phyloP scores from a whole-genome alignment of 2,113 vertebrate genomes.

The Tyto alba region DNA sequence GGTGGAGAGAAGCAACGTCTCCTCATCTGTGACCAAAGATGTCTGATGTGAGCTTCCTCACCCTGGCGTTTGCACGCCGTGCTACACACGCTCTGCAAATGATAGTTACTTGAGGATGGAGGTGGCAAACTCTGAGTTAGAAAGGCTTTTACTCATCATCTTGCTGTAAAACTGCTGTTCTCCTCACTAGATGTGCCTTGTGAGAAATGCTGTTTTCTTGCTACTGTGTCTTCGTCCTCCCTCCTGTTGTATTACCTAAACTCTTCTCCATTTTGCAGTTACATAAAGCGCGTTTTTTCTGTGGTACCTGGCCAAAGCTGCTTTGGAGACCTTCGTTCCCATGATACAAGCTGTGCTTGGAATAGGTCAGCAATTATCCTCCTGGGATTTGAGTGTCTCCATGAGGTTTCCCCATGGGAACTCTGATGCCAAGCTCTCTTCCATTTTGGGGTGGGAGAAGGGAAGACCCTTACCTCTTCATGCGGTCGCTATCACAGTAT shows the following conservation, averaged over 20 bases:
- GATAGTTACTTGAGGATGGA: background rate
- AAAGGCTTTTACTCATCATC: background rate
- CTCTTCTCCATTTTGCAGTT: background rate
- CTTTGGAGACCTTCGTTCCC: background rate
- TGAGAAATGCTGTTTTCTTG: background rate
- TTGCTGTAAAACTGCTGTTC: background rate
- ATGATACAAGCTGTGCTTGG: background rate
- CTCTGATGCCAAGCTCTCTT: background rate
- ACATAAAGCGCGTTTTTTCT: background rate
- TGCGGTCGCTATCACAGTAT: rapidly evolving
- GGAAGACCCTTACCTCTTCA: background rate
- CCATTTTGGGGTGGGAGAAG: background rate
- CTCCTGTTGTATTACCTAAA: background rate
- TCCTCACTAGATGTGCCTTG: rapidly evolving
- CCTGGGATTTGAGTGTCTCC: background rate
- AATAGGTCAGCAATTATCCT: background rate
- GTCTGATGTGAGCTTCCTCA: background rate
- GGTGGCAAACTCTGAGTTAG: background rate
- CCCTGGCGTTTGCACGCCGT: background rate
- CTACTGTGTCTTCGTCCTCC: background rate
- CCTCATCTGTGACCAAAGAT: background rate
- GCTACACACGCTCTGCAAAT: rapidly evolving
- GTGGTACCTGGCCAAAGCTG: rapidly evolving
- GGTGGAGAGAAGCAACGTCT: background rate
- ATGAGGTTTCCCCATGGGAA: background rate